Evolutionary conservation across 1,140 invertebrate genomes (phyloP).

Genomic region (Bombus confusus): DNA sequence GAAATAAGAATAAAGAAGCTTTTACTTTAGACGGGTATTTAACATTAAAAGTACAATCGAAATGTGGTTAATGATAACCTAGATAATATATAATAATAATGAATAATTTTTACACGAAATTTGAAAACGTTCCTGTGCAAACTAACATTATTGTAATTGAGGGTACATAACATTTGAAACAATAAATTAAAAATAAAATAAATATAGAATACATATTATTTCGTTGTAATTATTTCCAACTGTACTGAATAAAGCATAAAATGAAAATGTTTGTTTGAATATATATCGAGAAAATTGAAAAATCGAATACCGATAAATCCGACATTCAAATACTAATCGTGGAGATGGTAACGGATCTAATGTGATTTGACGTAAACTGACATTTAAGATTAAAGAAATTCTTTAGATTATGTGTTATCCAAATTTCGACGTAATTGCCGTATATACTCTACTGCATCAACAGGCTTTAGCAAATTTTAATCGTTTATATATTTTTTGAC

Average conservation of each 20-base stretch:
- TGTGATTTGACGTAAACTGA: conserved; percentile 43
- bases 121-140: conserved; percentile 51
- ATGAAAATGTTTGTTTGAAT: too few relatives aligned
- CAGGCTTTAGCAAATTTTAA: not conserved
- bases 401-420: conserved; percentile 59
- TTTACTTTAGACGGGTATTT: conserved; percentile 46
- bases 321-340: conserved; percentile 57
- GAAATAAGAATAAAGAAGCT: not conserved
- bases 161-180: conserved; percentile 17
- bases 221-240: not conserved
- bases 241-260: not conserved
- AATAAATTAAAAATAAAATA: conserved; percentile 53
- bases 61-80: not conserved
- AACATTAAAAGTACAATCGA: conserved; percentile 7
- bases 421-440: conserved; percentile 57
- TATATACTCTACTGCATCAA: not conserved
- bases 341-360: conserved; percentile 51
- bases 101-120: conserved; percentile 59
- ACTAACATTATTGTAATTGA: conserved; percentile 53
- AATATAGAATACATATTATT: not conserved
- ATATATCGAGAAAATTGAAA: conserved; percentile 34
- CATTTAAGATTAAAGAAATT: conserved; percentile 29
- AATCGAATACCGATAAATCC: conserved; percentile 57
- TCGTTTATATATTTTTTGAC: conserved; percentile 10
- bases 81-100: conserved; percentile 16